Conservation (phyloP, 2,113 vertebrate species). For the Xenus cinereus region DNA sequence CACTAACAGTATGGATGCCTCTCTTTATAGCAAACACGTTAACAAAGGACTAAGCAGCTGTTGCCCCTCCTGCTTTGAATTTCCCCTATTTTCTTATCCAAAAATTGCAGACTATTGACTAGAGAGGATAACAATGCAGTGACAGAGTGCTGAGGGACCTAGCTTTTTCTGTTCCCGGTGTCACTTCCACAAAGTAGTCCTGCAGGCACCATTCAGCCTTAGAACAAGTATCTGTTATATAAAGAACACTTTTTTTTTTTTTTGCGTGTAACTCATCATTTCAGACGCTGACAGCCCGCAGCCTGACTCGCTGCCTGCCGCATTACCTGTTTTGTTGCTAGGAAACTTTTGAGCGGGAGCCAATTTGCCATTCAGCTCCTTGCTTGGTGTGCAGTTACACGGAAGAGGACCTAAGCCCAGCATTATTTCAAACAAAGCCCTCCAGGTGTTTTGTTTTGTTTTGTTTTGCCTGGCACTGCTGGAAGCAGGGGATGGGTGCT, state of each 20-base stretch:
- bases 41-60: not conserved
- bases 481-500: not conserved
- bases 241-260: not conserved
- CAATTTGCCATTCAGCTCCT: slow-evolving; percentile 37
- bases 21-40: not conserved
- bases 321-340: slow-evolving; percentile 69
- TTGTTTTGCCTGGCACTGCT: not conserved
- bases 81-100: not conserved
- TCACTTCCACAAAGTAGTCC: not conserved
- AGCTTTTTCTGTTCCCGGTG: not conserved
- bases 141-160: not conserved
- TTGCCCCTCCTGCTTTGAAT: not conserved
- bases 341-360: slow-evolving; percentile 68
- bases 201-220: slow-evolving; percentile 11
- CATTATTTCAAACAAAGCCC: not conserved
- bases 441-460: not conserved
- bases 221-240: not conserved
- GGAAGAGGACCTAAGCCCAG: not conserved
- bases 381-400: not conserved
- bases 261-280: slow-evolving; percentile 46
- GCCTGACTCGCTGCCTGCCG: slow-evolving; percentile 10
- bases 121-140: not conserved
- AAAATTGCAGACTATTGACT: not conserved
- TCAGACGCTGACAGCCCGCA: slow-evolving; percentile 14
- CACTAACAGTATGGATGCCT: not conserved